Conservation (phyloP, 2,113 vertebrate species). For the Tylochromis polylepis region DNA sequence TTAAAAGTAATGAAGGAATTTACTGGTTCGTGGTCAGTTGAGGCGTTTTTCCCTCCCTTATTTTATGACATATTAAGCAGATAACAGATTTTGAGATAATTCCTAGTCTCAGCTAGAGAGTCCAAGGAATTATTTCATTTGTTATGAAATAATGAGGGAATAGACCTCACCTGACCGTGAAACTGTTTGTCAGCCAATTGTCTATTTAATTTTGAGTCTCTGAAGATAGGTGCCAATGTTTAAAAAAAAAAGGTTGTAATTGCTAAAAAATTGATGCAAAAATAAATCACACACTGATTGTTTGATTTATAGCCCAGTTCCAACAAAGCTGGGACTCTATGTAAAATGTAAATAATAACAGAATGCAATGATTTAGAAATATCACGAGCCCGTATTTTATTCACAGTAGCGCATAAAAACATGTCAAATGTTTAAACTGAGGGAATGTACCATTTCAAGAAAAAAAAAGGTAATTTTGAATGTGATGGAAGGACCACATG, state of each 20-base stretch:
- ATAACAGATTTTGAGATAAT: neutral
- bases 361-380: neutral
- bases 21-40: neutral
- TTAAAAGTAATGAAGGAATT: neutral
- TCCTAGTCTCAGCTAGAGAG: neutral
- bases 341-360: neutral
- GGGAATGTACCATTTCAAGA: neutral
- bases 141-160: neutral
- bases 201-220: neutral
- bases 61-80: neutral
- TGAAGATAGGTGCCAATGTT: too few species aligned
- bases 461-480: fast-evolving
- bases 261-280: neutral
- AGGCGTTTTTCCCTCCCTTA: neutral
- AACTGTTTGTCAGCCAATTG: neutral
- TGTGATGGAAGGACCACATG: neutral
- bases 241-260: too few species aligned
- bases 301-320: neutral
- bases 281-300: neutral
- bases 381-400: neutral
- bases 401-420: neutral
- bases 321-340: neutral
- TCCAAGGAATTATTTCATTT: neutral
- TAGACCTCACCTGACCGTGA: neutral
- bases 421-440: neutral